These are phyloP conservation scores for Corythaixoides concolor DNA, from an alignment of 2,113 vertebrate species.

Conservation along the genomic window DNA sequence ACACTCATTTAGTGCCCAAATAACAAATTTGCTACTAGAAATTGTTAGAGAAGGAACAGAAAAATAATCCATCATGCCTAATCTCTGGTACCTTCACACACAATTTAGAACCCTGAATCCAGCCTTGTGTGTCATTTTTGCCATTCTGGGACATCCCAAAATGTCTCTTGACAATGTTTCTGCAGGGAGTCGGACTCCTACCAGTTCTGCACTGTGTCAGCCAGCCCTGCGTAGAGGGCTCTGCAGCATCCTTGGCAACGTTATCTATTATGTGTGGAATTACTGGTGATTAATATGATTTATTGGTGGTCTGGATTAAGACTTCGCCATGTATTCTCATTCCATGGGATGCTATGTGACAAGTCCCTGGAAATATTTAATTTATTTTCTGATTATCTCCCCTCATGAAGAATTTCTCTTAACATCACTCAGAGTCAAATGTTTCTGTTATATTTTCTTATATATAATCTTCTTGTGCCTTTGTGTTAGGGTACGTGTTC, in stretches of 20 bases:
- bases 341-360: neutral
- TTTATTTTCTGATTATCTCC: neutral
- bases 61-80: neutral
- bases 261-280: neutral
- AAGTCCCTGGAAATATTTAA: neutral
- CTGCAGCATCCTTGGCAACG: neutral
- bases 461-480: neutral
- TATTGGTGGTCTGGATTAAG: neutral
- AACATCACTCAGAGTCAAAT: neutral
- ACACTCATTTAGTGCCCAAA: fast-evolving
- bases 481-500: neutral
- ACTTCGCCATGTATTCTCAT: neutral
- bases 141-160: neutral
- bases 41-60: neutral
- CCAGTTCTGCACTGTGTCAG: no score
- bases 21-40: neutral
- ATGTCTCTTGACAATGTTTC: neutral
- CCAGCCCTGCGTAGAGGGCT: fast-evolving
- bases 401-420: neutral
- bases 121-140: neutral
- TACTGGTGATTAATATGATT: neutral
- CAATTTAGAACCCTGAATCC: neutral
- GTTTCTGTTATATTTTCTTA: neutral
- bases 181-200: neutral
- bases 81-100: neutral